Evolutionary conservation across 1,140 invertebrate species (phyloP), one percentile per base, ranked within the genome.

Genomic region (Hydropsyche tenuis): DNA sequence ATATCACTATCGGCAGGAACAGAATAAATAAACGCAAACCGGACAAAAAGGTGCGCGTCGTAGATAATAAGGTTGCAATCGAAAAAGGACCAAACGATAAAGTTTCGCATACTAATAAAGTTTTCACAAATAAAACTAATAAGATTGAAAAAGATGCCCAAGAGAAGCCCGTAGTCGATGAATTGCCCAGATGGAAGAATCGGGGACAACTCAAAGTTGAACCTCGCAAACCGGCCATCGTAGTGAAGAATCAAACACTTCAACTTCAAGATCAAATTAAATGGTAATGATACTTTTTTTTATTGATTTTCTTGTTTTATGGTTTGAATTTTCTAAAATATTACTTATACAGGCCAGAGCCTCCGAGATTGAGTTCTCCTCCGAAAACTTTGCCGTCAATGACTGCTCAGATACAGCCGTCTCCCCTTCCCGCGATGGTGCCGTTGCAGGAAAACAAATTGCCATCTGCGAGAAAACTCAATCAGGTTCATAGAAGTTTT

Each of bases 371-470:
- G 14, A 51, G 25, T 48, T 70, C 68, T 16, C 68, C 68, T 2
- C 68, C 68, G 12, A 70, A 70, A 42, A 14, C 68, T 3, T 7
- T 70, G 14, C 27, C 68, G n/a, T 16, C 51, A 18, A 42, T 56
- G 20, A 3, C 22, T 37, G 9, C 68, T n/a, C 68, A 70, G 20
- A 42, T 68, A 23, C 68, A 70, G 12, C 14, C 22, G 14, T 1
- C 37, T 6, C 27, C 43, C 3, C 22, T 23, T 22, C 51, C 64
- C 1, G 63, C 65, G 1, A 23, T 62, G 42, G 63, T 73, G 14
- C 63, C 73, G 11, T 66, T 60, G 25, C 65, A 69, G 46, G 73
- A 74, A 43, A 74, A 74, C 42, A 74, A 74, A 64, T 16, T 69
- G 18, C 66, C 66, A 30, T 53, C 73, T 11, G 53, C 65, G n/a